Evolutionary conservation across 1,140 invertebrate genomes (phyloP), one percentile per base, ranked within the genome.

Genomic region (Drosophila tani): DNA sequence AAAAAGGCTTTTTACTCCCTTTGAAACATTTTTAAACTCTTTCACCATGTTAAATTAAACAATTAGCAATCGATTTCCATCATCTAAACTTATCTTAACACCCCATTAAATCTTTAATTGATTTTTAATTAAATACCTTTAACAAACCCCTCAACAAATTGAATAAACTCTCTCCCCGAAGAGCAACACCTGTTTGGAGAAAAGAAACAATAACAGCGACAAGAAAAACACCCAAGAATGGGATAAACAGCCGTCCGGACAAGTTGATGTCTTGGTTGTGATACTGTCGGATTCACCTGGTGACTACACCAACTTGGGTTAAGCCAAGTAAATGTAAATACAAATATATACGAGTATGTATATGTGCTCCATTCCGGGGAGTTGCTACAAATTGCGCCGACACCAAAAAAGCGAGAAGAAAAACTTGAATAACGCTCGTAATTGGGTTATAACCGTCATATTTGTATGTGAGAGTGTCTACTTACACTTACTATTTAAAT

Each of bases 401-500:
- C 84, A 88, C 81, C 77, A 86, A 87, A 86, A 86, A 50, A 68
- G 64, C 49, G 29, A 50, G 68, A 12, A 47, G 38, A 71, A 69
- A 71, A 88, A 88, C 74, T 68, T 79, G 81, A 84, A 84, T 80
- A 79, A 67, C 81, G 69, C 60, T 75, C 43, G 74, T 75, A 88
- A 90, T 88, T 85, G 85, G 85, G 85, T 90, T 88, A 90, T 90
- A 91, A 76, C 79, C 85, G 81, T 80, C 83, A 80, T 74, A 76
- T 73, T 71, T 73, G 75, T 66, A 49, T 77, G 62, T 78, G 51
- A 58, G 60, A 78, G 59, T 64, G 47, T 79, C 63, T 47, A 65
- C 50, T 35, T 38, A 45, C 71, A 65, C 50, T 35, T 38, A 45
- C 71, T 56, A 75, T 76, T 76, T 76, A 75, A 76, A 76, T 66